Evolutionary conservation across 2,888 invertebrate species (phyloP).

Genomic region (Ecdyonurus torrentis): DNA sequence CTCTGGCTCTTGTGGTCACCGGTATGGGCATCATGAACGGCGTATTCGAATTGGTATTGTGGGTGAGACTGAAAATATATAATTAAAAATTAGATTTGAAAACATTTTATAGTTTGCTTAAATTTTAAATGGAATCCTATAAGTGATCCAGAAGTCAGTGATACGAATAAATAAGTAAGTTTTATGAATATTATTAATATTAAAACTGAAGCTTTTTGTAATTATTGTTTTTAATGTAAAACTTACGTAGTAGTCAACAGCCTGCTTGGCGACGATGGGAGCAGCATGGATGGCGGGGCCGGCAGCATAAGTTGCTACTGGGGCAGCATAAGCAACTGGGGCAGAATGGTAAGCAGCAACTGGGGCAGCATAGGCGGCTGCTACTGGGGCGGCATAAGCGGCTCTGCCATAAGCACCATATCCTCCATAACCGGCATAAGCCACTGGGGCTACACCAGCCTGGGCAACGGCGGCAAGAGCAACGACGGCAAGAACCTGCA

Average conservation of each 20-base stretch:
- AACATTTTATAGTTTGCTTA: no score
- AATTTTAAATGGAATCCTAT: no score
- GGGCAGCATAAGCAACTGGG: neutral
- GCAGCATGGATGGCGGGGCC: neutral
- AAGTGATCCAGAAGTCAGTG: no score
- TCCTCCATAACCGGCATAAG: neutral
- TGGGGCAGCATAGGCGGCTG: neutral
- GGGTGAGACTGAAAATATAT: neutral
- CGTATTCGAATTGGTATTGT: slow-evolving; percentile 3
- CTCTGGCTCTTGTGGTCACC: slow-evolving; percentile 1
- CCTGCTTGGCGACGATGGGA: slow-evolving; percentile 1
- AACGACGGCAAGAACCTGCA: neutral
- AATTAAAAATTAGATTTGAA: neutral
- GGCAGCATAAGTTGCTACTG: neutral
- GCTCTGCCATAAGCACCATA: neutral
- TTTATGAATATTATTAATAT: neutral
- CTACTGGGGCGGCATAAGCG: neutral
- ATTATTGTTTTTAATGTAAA: neutral
- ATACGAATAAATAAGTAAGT: neutral
- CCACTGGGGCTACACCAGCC: neutral
- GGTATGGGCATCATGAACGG: slow-evolving; percentile 2
- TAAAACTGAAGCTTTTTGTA: neutral
- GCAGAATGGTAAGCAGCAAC: neutral
- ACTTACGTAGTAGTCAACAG: slow-evolving; percentile 3
- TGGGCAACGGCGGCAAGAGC: neutral